These are phyloP conservation scores for Erithacus rubecula DNA, from an alignment of 2,797 vertebrate species.

Conservation along the genomic window DNA sequence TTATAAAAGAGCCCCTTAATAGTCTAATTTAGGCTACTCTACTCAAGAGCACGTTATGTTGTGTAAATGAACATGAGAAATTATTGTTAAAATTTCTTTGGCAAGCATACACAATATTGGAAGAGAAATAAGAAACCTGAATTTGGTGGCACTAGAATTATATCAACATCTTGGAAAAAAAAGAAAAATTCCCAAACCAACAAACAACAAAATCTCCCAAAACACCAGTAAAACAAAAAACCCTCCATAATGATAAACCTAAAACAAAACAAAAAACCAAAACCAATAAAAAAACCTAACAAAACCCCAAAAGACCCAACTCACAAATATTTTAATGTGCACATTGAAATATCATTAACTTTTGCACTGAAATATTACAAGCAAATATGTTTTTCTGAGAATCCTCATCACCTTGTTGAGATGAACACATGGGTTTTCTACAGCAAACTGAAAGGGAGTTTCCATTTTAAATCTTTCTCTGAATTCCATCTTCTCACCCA, in stretches of 20 bases:
- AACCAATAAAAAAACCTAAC: no score
- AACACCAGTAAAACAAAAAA: fast-evolving
- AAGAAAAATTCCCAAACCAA: not conserved
- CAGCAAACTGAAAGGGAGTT: slow-evolving; percentile 74
- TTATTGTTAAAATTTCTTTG: not conserved
- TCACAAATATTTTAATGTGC: not conserved
- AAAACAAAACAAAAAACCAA: no score
- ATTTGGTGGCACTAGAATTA: not conserved
- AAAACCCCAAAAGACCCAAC: not conserved
- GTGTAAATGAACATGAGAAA: not conserved
- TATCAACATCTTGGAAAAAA: not conserved
- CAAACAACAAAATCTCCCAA: no score
- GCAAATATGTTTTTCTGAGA: not conserved
- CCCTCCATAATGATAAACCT: not conserved
- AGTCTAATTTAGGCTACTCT: not conserved
- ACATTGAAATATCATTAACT: not conserved
- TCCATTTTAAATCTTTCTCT: slow-evolving; percentile 77
- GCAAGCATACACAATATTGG: not conserved
- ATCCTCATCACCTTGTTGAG: slow-evolving; percentile 77
- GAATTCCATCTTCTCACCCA: slow-evolving; percentile 81
- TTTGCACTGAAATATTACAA: not conserved
- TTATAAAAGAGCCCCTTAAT: not conserved
- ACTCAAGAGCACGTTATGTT: not conserved
- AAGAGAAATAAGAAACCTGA: not conserved
- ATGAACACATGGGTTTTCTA: slow-evolving; percentile 71